These are phyloP conservation scores for Hanleya hanleyi DNA, from an alignment of 2,888 invertebrate genomes.

Conservation along the genomic window DNA sequence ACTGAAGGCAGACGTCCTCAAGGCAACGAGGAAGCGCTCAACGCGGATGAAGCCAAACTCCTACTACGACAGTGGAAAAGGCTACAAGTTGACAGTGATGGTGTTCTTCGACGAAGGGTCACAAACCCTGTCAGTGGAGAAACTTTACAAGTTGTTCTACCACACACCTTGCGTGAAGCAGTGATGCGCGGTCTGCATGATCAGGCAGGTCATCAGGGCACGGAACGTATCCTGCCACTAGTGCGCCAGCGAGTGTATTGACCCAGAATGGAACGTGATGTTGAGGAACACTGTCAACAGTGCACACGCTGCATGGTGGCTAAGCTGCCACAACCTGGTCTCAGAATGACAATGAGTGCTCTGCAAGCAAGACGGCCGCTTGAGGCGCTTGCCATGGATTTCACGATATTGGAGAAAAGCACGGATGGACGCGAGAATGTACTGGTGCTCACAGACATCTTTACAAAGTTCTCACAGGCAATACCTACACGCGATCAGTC, in stretches of 20 bases:
- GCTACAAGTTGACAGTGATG: background rate
- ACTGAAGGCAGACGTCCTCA: background rate
- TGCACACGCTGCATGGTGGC: conserved; percentile 9
- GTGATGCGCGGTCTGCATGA: conserved; percentile 1
- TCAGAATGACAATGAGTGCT: background rate
- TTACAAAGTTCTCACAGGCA: conserved; percentile 24
- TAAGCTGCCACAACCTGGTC: background rate
- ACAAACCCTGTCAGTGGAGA: background rate
- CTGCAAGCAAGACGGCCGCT: background rate
- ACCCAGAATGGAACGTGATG: background rate
- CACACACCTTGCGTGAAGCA: background rate
- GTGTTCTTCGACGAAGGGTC: background rate
- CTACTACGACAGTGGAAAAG: conserved; percentile 9
- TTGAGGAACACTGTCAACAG: background rate
- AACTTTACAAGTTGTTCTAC: background rate
- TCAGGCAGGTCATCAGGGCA: conserved; percentile 14
- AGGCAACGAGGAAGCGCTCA: background rate
- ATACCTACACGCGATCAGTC: conserved; percentile 24
- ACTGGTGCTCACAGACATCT: conserved; percentile 24
- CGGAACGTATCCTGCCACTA: background rate
- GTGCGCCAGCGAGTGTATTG: conserved; percentile 1
- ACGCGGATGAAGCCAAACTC: background rate
- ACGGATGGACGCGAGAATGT: conserved; percentile 17
- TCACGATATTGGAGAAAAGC: background rate
- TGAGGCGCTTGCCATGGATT: background rate